A percentile compares a stretch with the other conserved stretches of the same genome.
These are phyloP conservation scores for Papilio demoleus DNA, from an alignment of 2,888 invertebrate species.

Conservation along the genomic window DNA sequence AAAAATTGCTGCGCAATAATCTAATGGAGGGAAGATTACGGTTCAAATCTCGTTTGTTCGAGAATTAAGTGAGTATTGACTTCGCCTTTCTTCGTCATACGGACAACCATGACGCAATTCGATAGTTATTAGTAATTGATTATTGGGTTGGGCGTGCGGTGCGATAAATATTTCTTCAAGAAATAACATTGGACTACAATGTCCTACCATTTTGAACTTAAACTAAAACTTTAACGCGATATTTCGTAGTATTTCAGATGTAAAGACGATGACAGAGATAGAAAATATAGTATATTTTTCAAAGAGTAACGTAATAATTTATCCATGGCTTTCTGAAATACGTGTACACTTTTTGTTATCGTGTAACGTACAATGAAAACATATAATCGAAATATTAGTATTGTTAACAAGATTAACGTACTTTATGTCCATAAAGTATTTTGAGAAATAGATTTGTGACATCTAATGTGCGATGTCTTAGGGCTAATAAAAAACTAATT, in stretches of 20 bases:
- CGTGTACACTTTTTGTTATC: too few relatives aligned
- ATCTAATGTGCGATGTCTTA: too few relatives aligned
- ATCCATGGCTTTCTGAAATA: too few relatives aligned
- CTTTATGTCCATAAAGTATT: too few relatives aligned
- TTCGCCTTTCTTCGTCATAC: neutral
- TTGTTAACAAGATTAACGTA: too few relatives aligned
- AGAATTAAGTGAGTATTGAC: conserved; percentile 13
- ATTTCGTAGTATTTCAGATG: neutral
- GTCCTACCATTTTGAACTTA: too few relatives aligned
- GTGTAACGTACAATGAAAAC: too few relatives aligned
- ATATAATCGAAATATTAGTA: too few relatives aligned
- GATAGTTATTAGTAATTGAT: conserved; percentile 9
- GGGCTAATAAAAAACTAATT: too few relatives aligned
- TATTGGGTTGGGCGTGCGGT: neutral
- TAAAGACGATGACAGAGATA: neutral
- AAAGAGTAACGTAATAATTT: too few relatives aligned
- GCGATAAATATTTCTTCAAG: neutral
- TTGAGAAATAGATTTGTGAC: too few relatives aligned
- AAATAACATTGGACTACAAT: neutral
- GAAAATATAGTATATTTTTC: too few relatives aligned
- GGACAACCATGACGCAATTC: neutral
- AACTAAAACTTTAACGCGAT: neutral
- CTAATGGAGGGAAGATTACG: conserved; percentile 1
- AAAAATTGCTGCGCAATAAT: conserved; percentile 20
- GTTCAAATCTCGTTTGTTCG: conserved; percentile 10